Percentiles rank a stretch among this genome's conserved stretches.
These are phyloP conservation scores for Psilopsiagon aymara DNA, from an alignment of 2,113 vertebrate species.

Conservation along the genomic window DNA sequence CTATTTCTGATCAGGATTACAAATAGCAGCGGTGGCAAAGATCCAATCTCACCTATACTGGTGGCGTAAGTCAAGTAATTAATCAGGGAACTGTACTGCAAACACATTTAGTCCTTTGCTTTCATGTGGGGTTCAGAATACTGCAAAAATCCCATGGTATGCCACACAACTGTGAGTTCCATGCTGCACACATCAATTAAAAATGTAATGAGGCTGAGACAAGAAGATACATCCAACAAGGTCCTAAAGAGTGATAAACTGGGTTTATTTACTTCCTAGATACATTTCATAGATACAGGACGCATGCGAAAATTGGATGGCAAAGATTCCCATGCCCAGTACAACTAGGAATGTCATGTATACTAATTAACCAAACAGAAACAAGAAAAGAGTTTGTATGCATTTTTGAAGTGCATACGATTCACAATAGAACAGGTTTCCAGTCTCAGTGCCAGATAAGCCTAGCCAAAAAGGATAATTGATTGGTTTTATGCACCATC, in stretches of 20 bases:
- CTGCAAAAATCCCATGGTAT: not conserved
- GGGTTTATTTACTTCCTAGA: not conserved
- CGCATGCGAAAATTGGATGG: slow-evolving; percentile 45
- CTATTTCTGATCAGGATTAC: slow-evolving; percentile 26
- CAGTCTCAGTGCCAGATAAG: slow-evolving; percentile 72
- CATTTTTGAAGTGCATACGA: slow-evolving; percentile 33
- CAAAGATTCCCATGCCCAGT: slow-evolving; percentile 60
- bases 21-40: slow-evolving; percentile 4
- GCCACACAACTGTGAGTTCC: not conserved
- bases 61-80: not conserved
- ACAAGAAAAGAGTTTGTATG: slow-evolving; percentile 67
- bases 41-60: not conserved
- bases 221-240: not conserved
- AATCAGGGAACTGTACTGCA: not conserved
- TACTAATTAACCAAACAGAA: slow-evolving; percentile 72
- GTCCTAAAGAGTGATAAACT: not conserved
- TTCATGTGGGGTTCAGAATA: not conserved
- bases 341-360: slow-evolving; percentile 52
- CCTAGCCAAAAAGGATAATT: slow-evolving; percentile 65
- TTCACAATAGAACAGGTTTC: slow-evolving; percentile 58
- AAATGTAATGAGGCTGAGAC: not conserved
- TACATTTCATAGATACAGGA: slow-evolving; percentile 43
- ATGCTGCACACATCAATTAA: not conserved
- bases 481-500: slow-evolving; percentile 60
- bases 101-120: not conserved